Percentiles rank a stretch among this genome's conserved stretches.
Conservation (phyloP, 2,113 vertebrate species). For the Mixornis gularis region DNA sequence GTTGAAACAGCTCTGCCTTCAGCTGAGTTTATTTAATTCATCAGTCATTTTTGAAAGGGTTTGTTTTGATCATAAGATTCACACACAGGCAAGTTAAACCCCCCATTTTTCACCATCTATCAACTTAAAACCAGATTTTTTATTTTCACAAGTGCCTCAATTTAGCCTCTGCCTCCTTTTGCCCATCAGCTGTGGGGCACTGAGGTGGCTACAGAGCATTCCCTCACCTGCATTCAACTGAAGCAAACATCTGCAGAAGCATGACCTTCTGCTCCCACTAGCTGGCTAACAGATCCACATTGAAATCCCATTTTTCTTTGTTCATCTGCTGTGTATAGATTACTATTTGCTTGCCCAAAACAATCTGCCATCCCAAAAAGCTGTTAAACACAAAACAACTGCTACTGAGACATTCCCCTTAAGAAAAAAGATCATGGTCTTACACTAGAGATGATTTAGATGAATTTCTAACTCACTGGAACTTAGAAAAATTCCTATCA, state of each 20-base stretch:
- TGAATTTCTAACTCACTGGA: neutral
- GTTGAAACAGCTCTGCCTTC: neutral
- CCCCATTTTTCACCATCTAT: neutral
- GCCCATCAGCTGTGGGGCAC: rapidly evolving
- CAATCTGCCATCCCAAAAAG: neutral
- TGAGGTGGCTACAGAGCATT: neutral
- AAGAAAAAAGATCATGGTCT: neutral
- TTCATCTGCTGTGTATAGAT: slow-evolving; percentile 28
- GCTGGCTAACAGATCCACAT: neutral
- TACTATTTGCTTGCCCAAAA: neutral
- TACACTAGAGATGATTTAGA: neutral
- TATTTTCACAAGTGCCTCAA: neutral
- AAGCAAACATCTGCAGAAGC: neutral
- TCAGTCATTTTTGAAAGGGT: neutral
- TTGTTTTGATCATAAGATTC: neutral
- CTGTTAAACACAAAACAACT: slow-evolving; percentile 2
- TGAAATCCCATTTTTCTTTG: neutral
- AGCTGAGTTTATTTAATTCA: neutral
- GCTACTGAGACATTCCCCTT: neutral
- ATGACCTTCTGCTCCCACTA: neutral
- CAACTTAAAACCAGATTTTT: neutral
- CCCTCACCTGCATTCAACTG: neutral
- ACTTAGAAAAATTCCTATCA: neutral
- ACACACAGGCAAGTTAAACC: neutral
- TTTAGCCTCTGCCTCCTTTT: neutral